Evolutionary conservation across 2,113 vertebrate genomes (phyloP), one percentile per base, ranked within the genome.

Genomic region (Numenius arquata): DNA sequence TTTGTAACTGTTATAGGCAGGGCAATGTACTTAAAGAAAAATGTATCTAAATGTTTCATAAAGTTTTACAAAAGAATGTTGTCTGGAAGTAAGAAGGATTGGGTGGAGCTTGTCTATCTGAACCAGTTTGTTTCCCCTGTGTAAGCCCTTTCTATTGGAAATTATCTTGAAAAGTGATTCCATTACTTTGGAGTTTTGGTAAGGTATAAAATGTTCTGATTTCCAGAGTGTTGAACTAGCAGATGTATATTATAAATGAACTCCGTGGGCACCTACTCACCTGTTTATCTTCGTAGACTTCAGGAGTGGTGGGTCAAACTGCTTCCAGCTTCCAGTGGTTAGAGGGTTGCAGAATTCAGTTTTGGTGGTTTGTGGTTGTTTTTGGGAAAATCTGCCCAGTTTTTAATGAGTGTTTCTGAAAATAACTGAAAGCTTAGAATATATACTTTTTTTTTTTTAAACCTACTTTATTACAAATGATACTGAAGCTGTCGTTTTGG

Each of bases 211-310:
- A 59, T 61, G 26, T 71, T 92, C 45, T 72, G 47, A 52, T 85
- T 91, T 90, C 27, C 36, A 59, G 36, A 41, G 32, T 43, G 56
- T 41, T 67, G 38, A 83, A 53, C 43, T 48, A 63, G 38, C 21
- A 68, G 18, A 30, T 70, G 17, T 75, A 58, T 89, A 62, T 95
- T 93, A 56, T 8, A 53, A 58, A 62, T 82, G 18, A 92, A 40
- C 25, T 87, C 56, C 89, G 59, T 77, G 50, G n/a, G n/a, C 78
- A 81, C 20, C 76, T 89, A 38, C 48, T 79, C 14, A 38, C 90
- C 67, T 80, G 22, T 95, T 93, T 92, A n/a, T 89, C 90, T 93
- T 94, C 38, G 65, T 91, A 65, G 50, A 76, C 58, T 81, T 85
- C 34, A 78, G 61, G 68, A 90, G 34, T 45, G 65, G 23, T 67